phyloP scores from a whole-genome alignment of 2,113 vertebrate species.

The Romanogobio albipinnatus region DNA sequence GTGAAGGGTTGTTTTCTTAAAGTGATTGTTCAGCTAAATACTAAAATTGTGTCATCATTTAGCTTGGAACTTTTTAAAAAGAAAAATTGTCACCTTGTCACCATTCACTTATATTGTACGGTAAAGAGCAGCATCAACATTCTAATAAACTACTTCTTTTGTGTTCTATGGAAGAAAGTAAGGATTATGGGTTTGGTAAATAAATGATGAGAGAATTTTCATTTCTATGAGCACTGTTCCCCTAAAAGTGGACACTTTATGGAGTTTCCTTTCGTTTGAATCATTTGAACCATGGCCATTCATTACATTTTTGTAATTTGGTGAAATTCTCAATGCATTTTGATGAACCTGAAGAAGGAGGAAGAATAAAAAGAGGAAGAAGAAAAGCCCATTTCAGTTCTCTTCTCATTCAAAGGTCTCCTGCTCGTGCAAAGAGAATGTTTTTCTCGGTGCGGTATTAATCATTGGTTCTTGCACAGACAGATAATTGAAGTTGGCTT shows the following conservation, averaged over 20 bases:
- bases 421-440: not conserved
- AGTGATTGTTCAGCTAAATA: not conserved
- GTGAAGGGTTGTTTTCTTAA: not conserved
- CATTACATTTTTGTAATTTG: not conserved
- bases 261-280: not conserved
- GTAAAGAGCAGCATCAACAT: not conserved
- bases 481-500: constrained; percentile 1
- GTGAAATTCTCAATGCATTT: not conserved
- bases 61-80: too few species aligned
- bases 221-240: not conserved
- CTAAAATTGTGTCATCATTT: not conserved
- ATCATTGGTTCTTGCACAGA: not conserved
- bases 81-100: too few species aligned
- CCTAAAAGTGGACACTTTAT: not conserved
- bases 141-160: not conserved
- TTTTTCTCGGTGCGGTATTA: not conserved
- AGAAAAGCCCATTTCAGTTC: not conserved
- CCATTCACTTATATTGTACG: not conserved
- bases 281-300: not conserved
- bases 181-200: not conserved
- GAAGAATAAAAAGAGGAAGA: too few species aligned
- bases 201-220: not conserved
- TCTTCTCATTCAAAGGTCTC: not conserved
- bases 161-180: not conserved
- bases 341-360: not conserved